Evolutionary conservation across 1,140 invertebrate species (phyloP).

Genomic region (Hetaerina americana): DNA sequence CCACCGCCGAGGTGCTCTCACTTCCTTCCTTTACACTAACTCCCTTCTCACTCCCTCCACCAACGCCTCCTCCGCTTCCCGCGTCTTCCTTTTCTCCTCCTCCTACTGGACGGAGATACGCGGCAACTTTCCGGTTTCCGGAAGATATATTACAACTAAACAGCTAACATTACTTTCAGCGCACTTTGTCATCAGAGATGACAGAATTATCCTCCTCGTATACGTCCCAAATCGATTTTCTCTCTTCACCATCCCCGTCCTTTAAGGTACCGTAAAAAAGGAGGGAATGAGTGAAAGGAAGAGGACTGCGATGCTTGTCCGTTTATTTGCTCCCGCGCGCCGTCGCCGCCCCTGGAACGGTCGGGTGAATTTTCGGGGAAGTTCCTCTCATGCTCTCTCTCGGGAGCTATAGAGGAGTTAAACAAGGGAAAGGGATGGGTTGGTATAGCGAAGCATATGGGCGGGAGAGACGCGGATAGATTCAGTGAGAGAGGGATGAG

Average conservation of each 20-base stretch:
- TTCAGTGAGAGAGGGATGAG: too few species aligned
- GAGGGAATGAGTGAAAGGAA: too few species aligned
- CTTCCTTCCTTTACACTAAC: background rate
- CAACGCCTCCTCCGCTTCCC: background rate
- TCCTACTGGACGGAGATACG: background rate
- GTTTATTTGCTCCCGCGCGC: too few species aligned
- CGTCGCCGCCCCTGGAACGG: too few species aligned
- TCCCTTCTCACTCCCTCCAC: background rate
- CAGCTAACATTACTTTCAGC: conserved; percentile 2
- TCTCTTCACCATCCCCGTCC: background rate
- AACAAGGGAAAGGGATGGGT: too few species aligned
- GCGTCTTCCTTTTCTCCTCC: too few species aligned
- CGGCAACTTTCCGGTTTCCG: background rate
- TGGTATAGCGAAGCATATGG: too few species aligned
- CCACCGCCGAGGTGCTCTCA: background rate
- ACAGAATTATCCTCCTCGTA: conserved; percentile 3
- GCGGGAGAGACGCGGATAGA: too few species aligned
- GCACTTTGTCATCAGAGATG: conserved; percentile 2
- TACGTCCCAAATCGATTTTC: background rate
- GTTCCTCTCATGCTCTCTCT: too few species aligned
- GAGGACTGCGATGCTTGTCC: too few species aligned
- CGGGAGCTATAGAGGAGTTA: too few species aligned
- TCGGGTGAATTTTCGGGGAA: too few species aligned
- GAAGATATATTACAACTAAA: conserved; percentile 6
- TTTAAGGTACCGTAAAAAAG: background rate